Evolutionary conservation across 2,113 vertebrate species (phyloP), one percentile per base, ranked within the genome.

Genomic region (Stictonetta naevosa): DNA sequence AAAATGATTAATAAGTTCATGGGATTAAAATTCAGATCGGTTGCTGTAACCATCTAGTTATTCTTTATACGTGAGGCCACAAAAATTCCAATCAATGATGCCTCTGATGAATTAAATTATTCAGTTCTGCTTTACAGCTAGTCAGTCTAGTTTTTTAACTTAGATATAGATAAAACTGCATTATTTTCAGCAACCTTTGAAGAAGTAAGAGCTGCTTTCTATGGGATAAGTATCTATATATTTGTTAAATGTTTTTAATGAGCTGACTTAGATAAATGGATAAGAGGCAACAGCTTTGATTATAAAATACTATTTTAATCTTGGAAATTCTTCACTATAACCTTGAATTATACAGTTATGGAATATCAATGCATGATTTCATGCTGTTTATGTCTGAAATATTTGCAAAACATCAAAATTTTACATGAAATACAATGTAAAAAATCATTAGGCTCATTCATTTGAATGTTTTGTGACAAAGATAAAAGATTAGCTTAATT

Each of bases 171-270:
- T 71, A 74, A 71, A 93, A 83, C 23, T 74, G 13, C 31, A 79
- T 73, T 91, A 73, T 91, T 88, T 95, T 90, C 94, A 94, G 28
- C 67, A 91, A 59, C n/a, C 25, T 82, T 90, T 90, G 78, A 87
- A 89, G 75, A 94, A 86, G 46, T 60, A 85, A 95, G 75, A 80
- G 18, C 38, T 91, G 38, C 60, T 91, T 88, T 88, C 63, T 56
- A 38, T 17, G 42, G 78, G 29, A 90, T 63, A 88, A 72, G 34
- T 82, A 84, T 69, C 53, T 94, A 52, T 68, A 81, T 68, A 68
- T 44, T 84, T 85, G 91, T 80, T 66, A 90, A 83, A 87, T 29
- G 28, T 71, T 97, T 92, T 92, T 91, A 95, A 95, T 83, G 71
- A 91, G 20, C 13, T 91, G 63, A 80, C 91, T 74, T 77, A 94